Base-by-base conservation (phyloP, 2,797 vertebrate species). In the Graptemys geographica region DNA sequence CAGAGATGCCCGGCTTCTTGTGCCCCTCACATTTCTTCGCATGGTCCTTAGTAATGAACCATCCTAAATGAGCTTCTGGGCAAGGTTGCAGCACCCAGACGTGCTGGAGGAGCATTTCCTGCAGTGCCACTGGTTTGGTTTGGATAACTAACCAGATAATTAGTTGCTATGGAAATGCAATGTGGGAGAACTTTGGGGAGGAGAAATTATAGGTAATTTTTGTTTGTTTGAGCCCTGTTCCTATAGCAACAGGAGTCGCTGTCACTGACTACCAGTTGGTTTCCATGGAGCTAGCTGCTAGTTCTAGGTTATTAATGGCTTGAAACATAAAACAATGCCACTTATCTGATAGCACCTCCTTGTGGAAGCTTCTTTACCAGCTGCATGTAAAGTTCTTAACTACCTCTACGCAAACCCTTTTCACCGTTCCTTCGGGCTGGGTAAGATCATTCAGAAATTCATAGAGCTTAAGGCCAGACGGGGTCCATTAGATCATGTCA, bases 281-380 rank as follows among this genome's bases (percentile, higher is more conserved):
- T 97, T 97, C 97, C 95, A 96, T 96, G 97, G 97, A 95, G 96
- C 95, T 95, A 94, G 91, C 94, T 96, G 94, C 92, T 94, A 93
- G 96, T 97, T 97, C 96, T 96, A 94, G 96, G 93, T 97, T 97
- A 97, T 97, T 96, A 97, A 97, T 95, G 96, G 86, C 89, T 96
- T 84, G 51, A 72, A 93, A 86, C 93, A 62, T 23, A 1, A 89
- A 91, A 78, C 41, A 89, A 86, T 19, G 83, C 1, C 8, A 86
- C 84, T 94, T 85, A 90, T 86, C 95, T 93, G 72, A 91, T 6
- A 92, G 90, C 86, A 53, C 92, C 52, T 90, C 83, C 85, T 41
- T 65, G 51, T 44, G 79, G 90, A 80, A 89, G 4, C 0, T 62
- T 79, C 86, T 90, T 83, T 51, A 28, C 18, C 92, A 86, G 51